Conservation (phyloP, 2,888 invertebrate genomes). For the Ormyrus labotus region DNA sequence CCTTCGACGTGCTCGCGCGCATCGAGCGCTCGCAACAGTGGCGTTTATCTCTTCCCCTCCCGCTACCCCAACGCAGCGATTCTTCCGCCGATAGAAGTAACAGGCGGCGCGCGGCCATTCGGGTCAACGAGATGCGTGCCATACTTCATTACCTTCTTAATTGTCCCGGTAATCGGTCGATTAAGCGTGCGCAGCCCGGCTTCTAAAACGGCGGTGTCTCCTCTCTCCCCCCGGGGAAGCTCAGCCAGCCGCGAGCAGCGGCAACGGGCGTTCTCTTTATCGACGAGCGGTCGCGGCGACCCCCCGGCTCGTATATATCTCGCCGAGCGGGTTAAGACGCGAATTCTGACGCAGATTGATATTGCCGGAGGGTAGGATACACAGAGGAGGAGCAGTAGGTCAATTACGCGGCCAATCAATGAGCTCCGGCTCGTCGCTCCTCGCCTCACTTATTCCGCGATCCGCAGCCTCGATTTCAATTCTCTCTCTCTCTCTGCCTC, state of each 20-base stretch:
- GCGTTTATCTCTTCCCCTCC: too few species aligned
- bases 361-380: neutral
- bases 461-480: neutral
- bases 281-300: too few species aligned
- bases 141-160: slow-evolving; percentile 56
- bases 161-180: slow-evolving; percentile 51
- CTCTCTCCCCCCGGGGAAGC: too few species aligned
- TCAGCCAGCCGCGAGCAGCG: too few species aligned
- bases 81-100: too few species aligned
- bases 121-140: slow-evolving; percentile 24
- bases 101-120: neutral
- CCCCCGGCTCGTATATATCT: too few species aligned
- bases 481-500: too few species aligned
- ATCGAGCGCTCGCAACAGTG: too few species aligned
- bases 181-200: slow-evolving; percentile 39
- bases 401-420: slow-evolving; percentile 13
- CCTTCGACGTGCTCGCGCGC: too few species aligned
- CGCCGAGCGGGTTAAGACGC: slow-evolving; percentile 1
- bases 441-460: neutral
- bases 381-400: neutral
- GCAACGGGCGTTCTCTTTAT: too few species aligned
- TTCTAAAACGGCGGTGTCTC: neutral
- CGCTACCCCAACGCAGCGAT: too few species aligned
- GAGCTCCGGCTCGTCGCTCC: neutral
- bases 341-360: slow-evolving; percentile 27